Percentiles rank a stretch among this genome's conserved stretches.
Evolutionary conservation across 2,888 invertebrate genomes (phyloP).

Genomic region (Drosophila fulvimacula): DNA sequence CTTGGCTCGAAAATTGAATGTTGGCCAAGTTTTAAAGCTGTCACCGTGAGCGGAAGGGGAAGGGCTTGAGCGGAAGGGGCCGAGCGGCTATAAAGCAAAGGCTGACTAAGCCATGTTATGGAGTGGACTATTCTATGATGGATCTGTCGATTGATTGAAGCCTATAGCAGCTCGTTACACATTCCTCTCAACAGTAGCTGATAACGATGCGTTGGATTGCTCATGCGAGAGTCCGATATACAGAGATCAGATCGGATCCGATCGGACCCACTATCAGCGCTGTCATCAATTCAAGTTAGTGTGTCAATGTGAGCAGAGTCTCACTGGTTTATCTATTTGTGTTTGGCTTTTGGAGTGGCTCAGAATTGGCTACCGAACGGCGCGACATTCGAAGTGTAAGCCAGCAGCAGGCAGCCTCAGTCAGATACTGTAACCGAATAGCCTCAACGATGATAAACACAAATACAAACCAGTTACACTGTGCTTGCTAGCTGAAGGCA

Average conservation of each 20-base stretch:
- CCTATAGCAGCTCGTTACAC: not conserved
- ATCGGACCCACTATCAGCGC: not conserved
- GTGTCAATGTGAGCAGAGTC: no score
- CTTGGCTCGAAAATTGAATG: slow-evolving; percentile 43
- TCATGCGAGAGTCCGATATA: no score
- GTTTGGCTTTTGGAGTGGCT: slow-evolving; percentile 20
- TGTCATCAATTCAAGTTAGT: not conserved
- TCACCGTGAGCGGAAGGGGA: slow-evolving; percentile 8
- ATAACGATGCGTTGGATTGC: no score
- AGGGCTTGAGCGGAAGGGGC: no score
- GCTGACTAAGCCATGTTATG: no score
- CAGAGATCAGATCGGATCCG: not conserved
- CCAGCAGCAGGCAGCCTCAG: slow-evolving; percentile 23
- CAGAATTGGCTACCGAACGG: slow-evolving; percentile 49
- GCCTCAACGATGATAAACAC: slow-evolving; percentile 5
- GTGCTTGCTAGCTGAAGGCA: slow-evolving; percentile 33
- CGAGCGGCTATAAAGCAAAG: no score
- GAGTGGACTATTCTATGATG: not conserved
- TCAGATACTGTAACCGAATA: not conserved
- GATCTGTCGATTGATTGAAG: not conserved
- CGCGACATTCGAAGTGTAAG: slow-evolving; percentile 62
- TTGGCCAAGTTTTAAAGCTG: slow-evolving; percentile 33
- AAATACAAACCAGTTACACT: slow-evolving; percentile 48
- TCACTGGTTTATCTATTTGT: not conserved
- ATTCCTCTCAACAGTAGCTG: not conserved